Percentiles rank a stretch among this genome's conserved stretches.
Conservation (phyloP, 2,113 vertebrate species). For the Melanerpes formicivorus region DNA sequence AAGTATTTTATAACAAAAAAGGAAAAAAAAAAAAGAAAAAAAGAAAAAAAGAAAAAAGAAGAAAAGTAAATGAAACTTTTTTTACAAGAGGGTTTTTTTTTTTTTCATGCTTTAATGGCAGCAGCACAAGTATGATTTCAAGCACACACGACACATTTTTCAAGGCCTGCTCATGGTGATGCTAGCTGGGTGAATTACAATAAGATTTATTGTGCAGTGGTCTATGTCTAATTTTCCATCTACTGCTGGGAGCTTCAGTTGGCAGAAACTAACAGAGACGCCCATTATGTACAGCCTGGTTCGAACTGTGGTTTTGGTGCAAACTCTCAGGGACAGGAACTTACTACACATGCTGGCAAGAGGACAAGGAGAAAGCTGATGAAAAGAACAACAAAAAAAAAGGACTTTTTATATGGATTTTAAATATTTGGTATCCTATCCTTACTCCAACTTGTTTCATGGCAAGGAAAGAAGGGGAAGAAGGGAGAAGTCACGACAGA, state of each 20-base stretch:
- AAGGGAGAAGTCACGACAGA: neutral
- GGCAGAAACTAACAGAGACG: slow-evolving; percentile 73
- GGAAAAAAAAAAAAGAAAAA: neutral
- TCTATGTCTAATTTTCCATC: slow-evolving; percentile 84
- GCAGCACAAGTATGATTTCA: slow-evolving; percentile 74
- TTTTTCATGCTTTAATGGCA: slow-evolving; percentile 72
- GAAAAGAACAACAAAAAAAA: slow-evolving; percentile 66
- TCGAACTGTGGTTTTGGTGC: slow-evolving; percentile 75
- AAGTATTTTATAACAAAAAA: slow-evolving; percentile 74
- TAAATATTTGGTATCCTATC: slow-evolving; percentile 37
- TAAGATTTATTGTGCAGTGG: slow-evolving; percentile 80
- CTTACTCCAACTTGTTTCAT: neutral
- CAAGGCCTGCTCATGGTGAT: slow-evolving; percentile 70
- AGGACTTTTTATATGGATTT: slow-evolving; percentile 47
- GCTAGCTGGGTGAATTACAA: slow-evolving; percentile 81
- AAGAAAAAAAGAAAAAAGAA: slow-evolving; percentile 17
- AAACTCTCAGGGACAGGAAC: slow-evolving; percentile 68
- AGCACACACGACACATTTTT: slow-evolving; percentile 72
- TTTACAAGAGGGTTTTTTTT: slow-evolving; percentile 33
- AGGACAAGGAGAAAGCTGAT: slow-evolving; percentile 69
- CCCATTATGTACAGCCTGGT: slow-evolving; percentile 74
- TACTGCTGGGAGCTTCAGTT: slow-evolving; percentile 77
- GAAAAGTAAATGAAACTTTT: slow-evolving; percentile 81
- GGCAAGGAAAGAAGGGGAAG: neutral
- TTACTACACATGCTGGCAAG: slow-evolving; percentile 66